Percentiles rank a stretch among this genome's conserved stretches.
phyloP scores from a whole-genome alignment of 2,113 vertebrate genomes.

The Trogon melanurus region DNA sequence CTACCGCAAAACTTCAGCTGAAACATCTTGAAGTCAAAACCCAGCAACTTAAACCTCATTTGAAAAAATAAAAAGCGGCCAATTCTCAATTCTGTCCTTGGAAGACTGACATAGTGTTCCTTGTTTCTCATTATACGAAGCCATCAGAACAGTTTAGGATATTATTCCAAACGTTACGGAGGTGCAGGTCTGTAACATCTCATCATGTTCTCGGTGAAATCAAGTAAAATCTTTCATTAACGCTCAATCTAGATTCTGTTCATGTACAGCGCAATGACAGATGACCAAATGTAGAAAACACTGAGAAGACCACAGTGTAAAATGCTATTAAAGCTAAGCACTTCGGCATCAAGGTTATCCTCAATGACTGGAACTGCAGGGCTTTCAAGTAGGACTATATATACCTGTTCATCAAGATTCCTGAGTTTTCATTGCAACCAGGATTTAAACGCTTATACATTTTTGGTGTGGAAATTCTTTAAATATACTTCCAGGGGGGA shows the following conservation, averaged over 20 bases:
- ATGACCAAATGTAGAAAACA: not conserved
- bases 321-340: not conserved
- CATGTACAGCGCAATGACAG: not conserved
- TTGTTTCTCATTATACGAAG: not conserved
- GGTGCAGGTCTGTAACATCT: not conserved
- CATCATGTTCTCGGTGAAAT: not conserved
- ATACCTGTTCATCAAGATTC: not conserved
- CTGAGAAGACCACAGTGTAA: not conserved
- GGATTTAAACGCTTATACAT: not conserved
- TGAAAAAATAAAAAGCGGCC: not conserved
- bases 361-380: not conserved
- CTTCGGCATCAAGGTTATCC: not conserved
- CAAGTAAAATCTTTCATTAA: not conserved
- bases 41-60: not conserved
- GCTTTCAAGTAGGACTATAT: not conserved
- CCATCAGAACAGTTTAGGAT: not conserved
- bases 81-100: not conserved
- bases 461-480: not conserved
- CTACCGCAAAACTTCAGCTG: not conserved
- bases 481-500: not conserved
- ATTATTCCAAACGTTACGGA: not conserved
- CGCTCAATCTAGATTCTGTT: not conserved
- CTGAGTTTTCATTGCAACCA: not conserved
- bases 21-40: not conserved
- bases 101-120: not conserved